Conservation (phyloP, 2,113 vertebrate species). For the cattle (Bos taurus) region DNA sequence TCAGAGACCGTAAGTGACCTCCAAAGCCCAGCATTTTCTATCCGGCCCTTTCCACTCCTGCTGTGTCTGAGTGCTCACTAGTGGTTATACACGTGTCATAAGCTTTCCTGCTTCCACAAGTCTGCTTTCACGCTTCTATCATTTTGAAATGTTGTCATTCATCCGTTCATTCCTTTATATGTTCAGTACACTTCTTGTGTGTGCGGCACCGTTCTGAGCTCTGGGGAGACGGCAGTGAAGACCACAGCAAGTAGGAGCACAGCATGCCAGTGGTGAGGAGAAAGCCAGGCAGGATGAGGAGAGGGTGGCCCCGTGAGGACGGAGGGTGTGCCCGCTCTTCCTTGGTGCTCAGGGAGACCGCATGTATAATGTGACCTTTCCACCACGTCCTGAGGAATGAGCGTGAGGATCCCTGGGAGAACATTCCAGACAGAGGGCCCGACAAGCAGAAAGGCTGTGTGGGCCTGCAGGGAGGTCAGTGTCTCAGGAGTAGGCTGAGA, state of each 20-base stretch:
- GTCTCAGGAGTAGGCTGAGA: not conserved
- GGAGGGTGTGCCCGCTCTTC: too few relatives aligned
- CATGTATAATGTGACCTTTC: not conserved
- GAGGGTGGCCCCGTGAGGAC: rapidly evolving
- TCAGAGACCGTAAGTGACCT: not conserved
- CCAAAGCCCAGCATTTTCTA: rapidly evolving
- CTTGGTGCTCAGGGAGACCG: not conserved
- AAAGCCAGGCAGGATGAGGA: rapidly evolving
- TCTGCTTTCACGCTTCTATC: not conserved
- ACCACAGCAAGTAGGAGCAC: not conserved
- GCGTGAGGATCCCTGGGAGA: rapidly evolving
- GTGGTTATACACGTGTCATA: rapidly evolving
- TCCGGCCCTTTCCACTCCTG: not conserved
- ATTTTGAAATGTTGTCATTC: not conserved
- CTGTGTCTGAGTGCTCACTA: not conserved
- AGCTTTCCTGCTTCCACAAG: rapidly evolving
- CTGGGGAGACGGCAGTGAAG: not conserved
- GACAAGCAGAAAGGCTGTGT: rapidly evolving
- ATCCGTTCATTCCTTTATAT: not conserved
- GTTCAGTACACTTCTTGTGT: not conserved
- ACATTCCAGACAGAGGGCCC: not conserved
- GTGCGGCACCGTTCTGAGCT: not conserved
- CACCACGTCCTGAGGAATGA: rapidly evolving
- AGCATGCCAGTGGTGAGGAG: not conserved
- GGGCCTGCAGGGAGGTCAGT: not conserved